Base-by-base conservation (phyloP, 1,140 invertebrate genomes). In the Pseudomyrmex cubaensis region DNA sequence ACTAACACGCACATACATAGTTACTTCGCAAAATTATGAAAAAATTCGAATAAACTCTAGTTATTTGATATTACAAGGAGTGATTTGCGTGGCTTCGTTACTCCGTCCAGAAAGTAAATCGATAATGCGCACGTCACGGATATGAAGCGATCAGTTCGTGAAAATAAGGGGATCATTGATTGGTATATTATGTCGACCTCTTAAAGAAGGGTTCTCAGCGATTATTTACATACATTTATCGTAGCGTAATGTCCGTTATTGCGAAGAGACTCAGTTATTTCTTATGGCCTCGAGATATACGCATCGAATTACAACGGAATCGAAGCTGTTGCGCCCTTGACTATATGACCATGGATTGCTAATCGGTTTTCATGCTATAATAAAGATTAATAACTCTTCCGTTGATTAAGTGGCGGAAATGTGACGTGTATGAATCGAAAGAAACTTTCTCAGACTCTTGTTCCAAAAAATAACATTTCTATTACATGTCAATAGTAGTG, bases 121-220 rank as follows among this genome's bases (percentile, higher is more conserved):
- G 50, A 83, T 85, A 85, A 85, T 75, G 20, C 12, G 4, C 10
- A 9, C 17, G 7, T 70, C 12, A 20, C 20, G 20, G 63, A 67
- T 85, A 83, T 85, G 56, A 74, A 85, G 72, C 80, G 57, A 84
- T 84, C 59, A 35, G 35, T 35, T 64, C 4, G 44, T 4, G 59
- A 76, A 50, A 70, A 83, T 76, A 57, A 35, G 54, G 35, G 50
- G 64, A 2, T 12, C 20, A 22, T 12, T 50, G 46, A 48, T 9
- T 4, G 17, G 8, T 10, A 2, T 0, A 25, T n/a, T n/a, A 52
- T 15, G 5, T 35, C 5, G 72, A 50, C 15, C 10, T 50, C 10
- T 50, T 62, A 75, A 67, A 46, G n/a, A n/a, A 57, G 15, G 13
- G 44, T 62, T 61, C 7, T 75, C 22, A 62, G 48, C 15, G 57